Percentiles rank a stretch among this genome's conserved stretches.
These are phyloP conservation scores for Bombus haemorrhoidalis DNA, from an alignment of 1,140 invertebrate genomes.

Conservation along the genomic window DNA sequence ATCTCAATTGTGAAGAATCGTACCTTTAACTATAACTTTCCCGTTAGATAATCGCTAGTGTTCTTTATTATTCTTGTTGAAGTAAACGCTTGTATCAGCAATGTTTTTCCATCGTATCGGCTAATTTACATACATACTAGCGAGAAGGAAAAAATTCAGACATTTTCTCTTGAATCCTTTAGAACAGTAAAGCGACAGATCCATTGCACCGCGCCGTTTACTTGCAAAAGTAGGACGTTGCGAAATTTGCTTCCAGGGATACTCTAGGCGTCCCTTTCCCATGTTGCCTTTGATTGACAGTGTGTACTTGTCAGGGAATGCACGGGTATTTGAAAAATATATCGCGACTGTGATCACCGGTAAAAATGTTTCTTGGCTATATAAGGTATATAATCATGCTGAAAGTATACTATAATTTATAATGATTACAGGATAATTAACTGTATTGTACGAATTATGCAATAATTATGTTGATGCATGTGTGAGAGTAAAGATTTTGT, in stretches of 20 bases:
- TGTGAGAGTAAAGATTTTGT: not conserved
- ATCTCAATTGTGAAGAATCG: not conserved
- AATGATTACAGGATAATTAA: not conserved
- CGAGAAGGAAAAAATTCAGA: not conserved
- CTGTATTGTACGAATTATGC: not conserved
- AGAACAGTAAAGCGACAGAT: not conserved
- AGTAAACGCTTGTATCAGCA: not conserved
- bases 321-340: not conserved
- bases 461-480: not conserved
- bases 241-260: conserved; percentile 6
- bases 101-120: not conserved
- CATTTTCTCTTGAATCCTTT: not conserved
- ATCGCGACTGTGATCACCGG: too few species aligned
- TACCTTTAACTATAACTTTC: not conserved
- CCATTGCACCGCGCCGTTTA: not conserved
- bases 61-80: not conserved
- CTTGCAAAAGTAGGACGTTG: conserved; percentile 5
- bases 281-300: not conserved
- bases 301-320: not conserved
- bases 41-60: not conserved
- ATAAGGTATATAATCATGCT: not conserved
- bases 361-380: not conserved
- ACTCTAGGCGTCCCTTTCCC: too few species aligned
- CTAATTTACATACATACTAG: not conserved
- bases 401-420: not conserved